Evolutionary conservation across 1,140 invertebrate genomes (phyloP).

Genomic region (Argopecten irradians): DNA sequence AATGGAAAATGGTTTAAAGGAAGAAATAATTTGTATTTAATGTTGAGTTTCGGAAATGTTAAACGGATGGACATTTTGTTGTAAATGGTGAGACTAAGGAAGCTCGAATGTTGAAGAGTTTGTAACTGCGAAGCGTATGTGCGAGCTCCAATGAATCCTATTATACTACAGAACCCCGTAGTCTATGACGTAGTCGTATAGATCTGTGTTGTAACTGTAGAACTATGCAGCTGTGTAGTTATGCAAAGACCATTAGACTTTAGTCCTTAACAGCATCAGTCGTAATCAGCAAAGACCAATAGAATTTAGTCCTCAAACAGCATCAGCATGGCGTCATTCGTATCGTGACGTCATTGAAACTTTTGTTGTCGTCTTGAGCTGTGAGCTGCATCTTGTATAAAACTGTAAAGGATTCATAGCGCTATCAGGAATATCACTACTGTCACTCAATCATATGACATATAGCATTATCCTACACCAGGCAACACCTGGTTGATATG

Average conservation of each 20-base stretch:
- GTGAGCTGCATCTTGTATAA: not conserved
- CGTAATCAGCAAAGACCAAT: not conserved
- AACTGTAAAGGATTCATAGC: not conserved
- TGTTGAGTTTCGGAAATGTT: not conserved
- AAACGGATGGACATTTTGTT: not conserved
- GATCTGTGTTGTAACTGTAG: conserved; percentile 10
- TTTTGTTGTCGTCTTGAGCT: not conserved
- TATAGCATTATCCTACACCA: too few species aligned
- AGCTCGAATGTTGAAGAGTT: too few species aligned
- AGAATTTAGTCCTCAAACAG: conserved; percentile 1
- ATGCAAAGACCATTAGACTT: conserved; percentile 3
- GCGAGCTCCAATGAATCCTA: not conserved
- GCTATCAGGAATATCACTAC: not conserved
- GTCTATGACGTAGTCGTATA: not conserved
- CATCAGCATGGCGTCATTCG: not conserved
- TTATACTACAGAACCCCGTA: too few species aligned
- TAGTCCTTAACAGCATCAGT: conserved; percentile 21
- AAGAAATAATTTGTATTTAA: not conserved
- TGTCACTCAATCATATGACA: too few species aligned
- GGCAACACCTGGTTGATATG: too few species aligned
- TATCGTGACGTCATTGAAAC: too few species aligned
- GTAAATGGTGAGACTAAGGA: too few species aligned
- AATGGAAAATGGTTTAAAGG: not conserved
- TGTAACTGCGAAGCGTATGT: not conserved
- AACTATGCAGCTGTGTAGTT: conserved; percentile 16